Evolutionary conservation across 2,797 vertebrate genomes (phyloP), one percentile per base, ranked within the genome.

Genomic region (Synanceia verrucosa): DNA sequence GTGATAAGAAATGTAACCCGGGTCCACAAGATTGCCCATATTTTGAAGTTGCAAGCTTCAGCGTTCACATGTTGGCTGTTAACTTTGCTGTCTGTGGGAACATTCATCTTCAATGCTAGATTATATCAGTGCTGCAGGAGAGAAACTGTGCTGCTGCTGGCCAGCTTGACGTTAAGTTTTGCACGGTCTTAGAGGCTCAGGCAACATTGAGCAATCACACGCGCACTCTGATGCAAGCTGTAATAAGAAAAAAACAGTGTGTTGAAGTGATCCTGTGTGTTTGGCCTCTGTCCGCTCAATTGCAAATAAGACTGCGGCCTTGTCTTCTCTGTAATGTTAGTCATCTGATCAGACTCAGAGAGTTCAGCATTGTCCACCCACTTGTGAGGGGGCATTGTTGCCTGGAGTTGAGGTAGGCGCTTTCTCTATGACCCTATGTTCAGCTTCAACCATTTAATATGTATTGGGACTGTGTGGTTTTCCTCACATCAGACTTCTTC

Each of bases 331-430:
- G 90, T 92, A 92, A 91, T 91, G 91, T 89, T 90, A 87, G 89
- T 94, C 91, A 92, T 94, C 91, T 94, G 92, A 93, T 91, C 91
- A 66, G 92, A 82, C 86, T 86, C 88, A 89, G 89, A 93, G 87
- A 89, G 87, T 82, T 90, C 89, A 90, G 89, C 84, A 92, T 92
- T 91, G 91, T 93, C 82, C 89, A 82, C 74, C 76, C 88, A 83
- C 87, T 87, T 93, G 89, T 94, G 81, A 93, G 86, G 88, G 84
- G 85, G 85, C 88, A 91, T 93, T 94, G 91, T 92, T 91, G 90
- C 82, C 62, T 76, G 72, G 76, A 68, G 69, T 78, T 77, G 86
- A 91, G 88, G 89, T 90, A 85, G 88, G 74, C 82, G 85, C 60
- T 79, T 78, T 84, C 73, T 87, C 52, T 88, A 76, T 64, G 85